Evolutionary conservation across 1,140 invertebrate species (phyloP), one percentile per base, ranked within the genome.

Genomic region (Scaptodrosophila lebanonensis): DNA sequence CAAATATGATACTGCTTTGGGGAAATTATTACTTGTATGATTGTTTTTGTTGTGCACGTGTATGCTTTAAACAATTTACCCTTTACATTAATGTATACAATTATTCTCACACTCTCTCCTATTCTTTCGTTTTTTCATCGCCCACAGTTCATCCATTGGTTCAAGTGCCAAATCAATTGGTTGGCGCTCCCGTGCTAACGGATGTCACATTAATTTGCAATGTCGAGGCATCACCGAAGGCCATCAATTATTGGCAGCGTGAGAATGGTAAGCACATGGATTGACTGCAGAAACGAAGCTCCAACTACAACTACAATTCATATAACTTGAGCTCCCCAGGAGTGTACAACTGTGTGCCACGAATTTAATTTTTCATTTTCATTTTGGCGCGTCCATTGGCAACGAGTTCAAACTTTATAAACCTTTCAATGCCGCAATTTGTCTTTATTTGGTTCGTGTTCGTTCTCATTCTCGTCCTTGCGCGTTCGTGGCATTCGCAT

Each of bases 231-330:
- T 95, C 93, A 18, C 94, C 94, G 5, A 94, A 94, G 87, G 93
- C 94, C 53, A 94, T 95, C 86, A 95, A 95, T 89, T 95, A 94
- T 83, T 95, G 94, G 94, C 94, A 93, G 39, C 90, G 93, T 69
- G 93, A 94, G 71, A 93, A 92, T 70, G 93, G 93, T 95, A 89
- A 91, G 88, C 49, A 16, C 9, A 16, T 4, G n/a, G n/a, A n/a
- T n/a, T n/a, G n/a, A n/a, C n/a, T n/a, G n/a, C n/a, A n/a, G n/a
- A n/a, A n/a, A n/a, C n/a, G n/a, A n/a, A n/a, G n/a, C n/a, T n/a
- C n/a, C n/a, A n/a, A n/a, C n/a, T n/a, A n/a, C n/a, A n/a, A n/a
- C n/a, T n/a, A n/a, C n/a, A n/a, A n/a, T n/a, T 66, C 49, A 25
- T 9, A 2, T 20, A 54, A 6, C 38, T 56, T 15, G 15, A 51